A percentile compares a stretch with the other conserved stretches of the same genome.
Evolutionary conservation across 2,797 vertebrate species (phyloP).

Genomic region (Oophaga sylvatica): DNA sequence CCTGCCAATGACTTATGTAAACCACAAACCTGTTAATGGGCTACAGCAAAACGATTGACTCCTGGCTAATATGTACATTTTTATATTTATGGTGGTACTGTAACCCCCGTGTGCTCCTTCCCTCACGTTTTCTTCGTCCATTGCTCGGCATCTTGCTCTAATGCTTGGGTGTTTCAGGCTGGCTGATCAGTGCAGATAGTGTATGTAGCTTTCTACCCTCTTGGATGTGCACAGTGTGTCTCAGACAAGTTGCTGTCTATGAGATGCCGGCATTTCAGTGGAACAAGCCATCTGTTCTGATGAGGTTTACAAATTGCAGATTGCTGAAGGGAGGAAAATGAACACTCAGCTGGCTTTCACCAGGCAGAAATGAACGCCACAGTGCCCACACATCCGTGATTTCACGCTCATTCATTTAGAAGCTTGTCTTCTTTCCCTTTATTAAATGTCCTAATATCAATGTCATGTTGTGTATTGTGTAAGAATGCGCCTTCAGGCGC

Average conservation of each 20-base stretch:
- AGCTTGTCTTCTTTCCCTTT: neutral
- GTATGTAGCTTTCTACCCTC: neutral
- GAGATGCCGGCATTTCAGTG: conserved; percentile 6
- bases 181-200: neutral
- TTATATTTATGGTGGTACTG: too few relatives aligned
- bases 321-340: neutral
- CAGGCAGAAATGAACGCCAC: neutral
- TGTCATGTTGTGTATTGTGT: neutral
- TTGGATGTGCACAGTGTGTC: conserved; percentile 29
- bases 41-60: too few relatives aligned
- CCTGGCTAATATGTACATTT: too few relatives aligned
- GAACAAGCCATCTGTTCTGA: conserved; percentile 52
- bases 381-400: neutral
- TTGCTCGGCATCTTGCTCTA: too few relatives aligned
- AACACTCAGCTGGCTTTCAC: neutral
- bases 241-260: conserved; percentile 10
- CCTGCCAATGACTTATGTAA: too few relatives aligned
- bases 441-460: neutral
- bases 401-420: neutral
- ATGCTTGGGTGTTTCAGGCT: too few relatives aligned
- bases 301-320: conserved; percentile 36
- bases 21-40: too few relatives aligned
- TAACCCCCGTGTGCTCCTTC: too few relatives aligned
- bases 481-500: too few relatives aligned
- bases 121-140: too few relatives aligned